Evolutionary conservation across 2,888 invertebrate species (phyloP).

Genomic region (Cerastis leucographa): DNA sequence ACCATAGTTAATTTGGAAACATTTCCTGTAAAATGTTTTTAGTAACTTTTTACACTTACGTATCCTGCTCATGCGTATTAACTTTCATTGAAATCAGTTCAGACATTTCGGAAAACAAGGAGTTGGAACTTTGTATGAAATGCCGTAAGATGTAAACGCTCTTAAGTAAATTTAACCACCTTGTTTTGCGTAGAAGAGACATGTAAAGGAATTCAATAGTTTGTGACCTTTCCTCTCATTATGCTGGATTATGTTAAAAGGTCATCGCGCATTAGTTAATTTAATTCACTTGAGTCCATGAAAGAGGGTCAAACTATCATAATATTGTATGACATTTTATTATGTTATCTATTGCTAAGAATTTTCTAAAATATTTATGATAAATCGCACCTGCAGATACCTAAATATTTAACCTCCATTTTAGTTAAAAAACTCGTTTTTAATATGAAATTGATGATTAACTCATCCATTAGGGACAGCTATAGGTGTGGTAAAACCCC

Average conservation of each 20-base stretch:
- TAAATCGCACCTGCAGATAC: constrained; percentile 11
- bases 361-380: constrained; percentile 16
- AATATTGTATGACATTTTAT: constrained; percentile 17
- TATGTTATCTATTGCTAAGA: background rate
- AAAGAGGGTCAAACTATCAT: background rate
- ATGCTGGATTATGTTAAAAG: background rate
- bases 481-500: constrained; percentile 45
- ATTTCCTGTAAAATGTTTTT: too few species aligned
- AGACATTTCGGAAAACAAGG: too few species aligned
- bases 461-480: constrained; percentile 43
- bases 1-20: too few species aligned
- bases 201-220: background rate
- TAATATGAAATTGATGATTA: constrained; percentile 33
- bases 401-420: constrained; percentile 17
- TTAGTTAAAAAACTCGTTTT: constrained; percentile 37
- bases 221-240: background rate
- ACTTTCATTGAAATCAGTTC: too few species aligned
- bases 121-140: too few species aligned
- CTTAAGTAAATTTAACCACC: too few species aligned
- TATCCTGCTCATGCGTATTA: too few species aligned
- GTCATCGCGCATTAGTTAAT: background rate
- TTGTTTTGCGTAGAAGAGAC: background rate
- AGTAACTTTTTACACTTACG: too few species aligned
- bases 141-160: too few species aligned
- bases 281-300: background rate